phyloP scores from a whole-genome alignment of 2,888 invertebrate genomes.

The Cataglyphis rosenhaueri region DNA sequence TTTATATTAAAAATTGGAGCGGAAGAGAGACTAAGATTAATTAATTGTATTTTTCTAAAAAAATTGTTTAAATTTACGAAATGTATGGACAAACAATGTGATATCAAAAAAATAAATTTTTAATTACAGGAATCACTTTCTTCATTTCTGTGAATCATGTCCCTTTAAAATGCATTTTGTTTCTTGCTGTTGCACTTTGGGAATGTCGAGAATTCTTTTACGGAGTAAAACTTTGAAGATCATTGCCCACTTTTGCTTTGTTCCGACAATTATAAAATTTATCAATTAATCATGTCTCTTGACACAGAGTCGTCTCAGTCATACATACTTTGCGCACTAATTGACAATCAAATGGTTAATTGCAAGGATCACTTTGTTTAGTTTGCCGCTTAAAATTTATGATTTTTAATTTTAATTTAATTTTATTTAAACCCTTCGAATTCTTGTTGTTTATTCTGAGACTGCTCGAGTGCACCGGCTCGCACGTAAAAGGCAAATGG shows the following conservation, averaged over 20 bases:
- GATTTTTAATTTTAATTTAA: background rate
- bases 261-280: background rate
- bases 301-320: background rate
- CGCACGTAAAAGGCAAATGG: slow-evolving; percentile 75
- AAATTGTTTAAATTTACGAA: background rate
- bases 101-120: background rate
- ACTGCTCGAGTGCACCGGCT: slow-evolving; percentile 58
- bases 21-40: background rate
- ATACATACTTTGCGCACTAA: background rate
- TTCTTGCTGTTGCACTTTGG: background rate
- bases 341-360: background rate
- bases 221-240: background rate
- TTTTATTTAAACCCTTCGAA: background rate
- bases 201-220: background rate
- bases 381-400: background rate
- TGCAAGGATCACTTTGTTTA: background rate
- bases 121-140: background rate
- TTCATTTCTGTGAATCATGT: background rate
- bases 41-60: background rate
- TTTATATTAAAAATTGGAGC: slow-evolving; percentile 1
- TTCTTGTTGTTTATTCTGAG: background rate
- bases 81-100: background rate
- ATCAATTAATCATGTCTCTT: background rate
- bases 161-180: background rate
- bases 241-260: background rate